Conservation (phyloP, 2,888 invertebrate genomes). For the Lucinisca nassula region DNA sequence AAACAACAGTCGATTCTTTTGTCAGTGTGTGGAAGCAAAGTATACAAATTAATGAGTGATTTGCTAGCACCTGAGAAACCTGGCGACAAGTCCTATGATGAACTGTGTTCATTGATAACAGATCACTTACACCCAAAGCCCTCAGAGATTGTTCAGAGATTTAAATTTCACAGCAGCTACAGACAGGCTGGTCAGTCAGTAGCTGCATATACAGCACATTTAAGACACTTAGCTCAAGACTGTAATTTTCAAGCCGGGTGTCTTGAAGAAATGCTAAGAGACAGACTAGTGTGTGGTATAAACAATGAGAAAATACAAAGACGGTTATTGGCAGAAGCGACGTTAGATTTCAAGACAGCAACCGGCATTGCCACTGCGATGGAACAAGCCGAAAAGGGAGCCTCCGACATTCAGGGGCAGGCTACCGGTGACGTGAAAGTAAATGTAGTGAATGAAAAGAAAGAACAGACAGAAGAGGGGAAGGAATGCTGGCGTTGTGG, state of each 20-base stretch:
- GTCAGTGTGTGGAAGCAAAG: conserved; percentile 41
- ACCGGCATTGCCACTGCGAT: conserved; percentile 42
- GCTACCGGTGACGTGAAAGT: background rate
- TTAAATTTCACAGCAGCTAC: conserved; percentile 44
- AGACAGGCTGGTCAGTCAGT: conserved; percentile 37
- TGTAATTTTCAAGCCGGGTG: conserved; percentile 56
- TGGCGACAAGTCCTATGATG: background rate
- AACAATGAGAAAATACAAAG: conserved; percentile 55
- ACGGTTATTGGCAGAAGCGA: conserved; percentile 40
- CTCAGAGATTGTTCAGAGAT: conserved; percentile 52
- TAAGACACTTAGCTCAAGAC: conserved; percentile 50
- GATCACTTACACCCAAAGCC: conserved; percentile 53
- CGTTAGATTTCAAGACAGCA: conserved; percentile 43
- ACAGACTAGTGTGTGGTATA: conserved; percentile 55
- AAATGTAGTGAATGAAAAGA: background rate
- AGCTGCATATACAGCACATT: conserved; percentile 37
- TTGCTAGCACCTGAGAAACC: conserved; percentile 39
- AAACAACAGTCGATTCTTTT: conserved; percentile 37
- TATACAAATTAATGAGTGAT: no score
- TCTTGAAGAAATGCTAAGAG: conserved; percentile 53
- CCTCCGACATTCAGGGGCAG: background rate
- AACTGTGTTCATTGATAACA: conserved; percentile 31
- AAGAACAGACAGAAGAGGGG: background rate
- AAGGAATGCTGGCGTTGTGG: background rate
- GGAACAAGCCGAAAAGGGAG: conserved; percentile 51